Conservation (phyloP, 2,797 vertebrate genomes). For the Tangara arthus region DNA sequence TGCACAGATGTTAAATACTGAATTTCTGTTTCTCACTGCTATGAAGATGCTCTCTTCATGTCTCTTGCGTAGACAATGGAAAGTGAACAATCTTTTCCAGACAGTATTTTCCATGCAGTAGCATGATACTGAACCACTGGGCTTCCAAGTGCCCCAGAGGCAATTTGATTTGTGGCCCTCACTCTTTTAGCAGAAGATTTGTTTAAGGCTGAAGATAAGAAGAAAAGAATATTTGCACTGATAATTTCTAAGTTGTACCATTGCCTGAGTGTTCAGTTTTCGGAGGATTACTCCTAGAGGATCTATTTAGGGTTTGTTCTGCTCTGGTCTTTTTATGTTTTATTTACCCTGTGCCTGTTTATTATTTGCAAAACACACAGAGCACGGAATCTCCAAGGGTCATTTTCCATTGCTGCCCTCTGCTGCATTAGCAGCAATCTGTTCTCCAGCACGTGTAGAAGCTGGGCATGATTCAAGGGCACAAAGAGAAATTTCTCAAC, state of each 20-base stretch:
- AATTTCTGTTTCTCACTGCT: neutral
- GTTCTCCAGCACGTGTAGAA: neutral
- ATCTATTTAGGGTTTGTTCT: constrained; percentile 28
- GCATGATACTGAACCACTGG: neutral
- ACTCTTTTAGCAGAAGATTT: neutral
- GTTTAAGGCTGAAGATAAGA: neutral
- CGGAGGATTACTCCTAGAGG: constrained; percentile 38
- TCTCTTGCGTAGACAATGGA: neutral
- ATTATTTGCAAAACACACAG: constrained; percentile 31
- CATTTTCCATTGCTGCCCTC: constrained; percentile 38
- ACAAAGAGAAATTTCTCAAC: neutral
- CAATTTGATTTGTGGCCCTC: neutral
- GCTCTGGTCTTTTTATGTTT: constrained; percentile 34
- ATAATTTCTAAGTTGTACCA: neutral
- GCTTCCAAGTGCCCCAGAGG: neutral
- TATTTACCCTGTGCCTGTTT: constrained; percentile 45
- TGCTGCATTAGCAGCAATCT: constrained; percentile 21
- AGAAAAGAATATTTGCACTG: constrained; percentile 3
- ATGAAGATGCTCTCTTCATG: neutral
- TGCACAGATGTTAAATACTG: neutral
- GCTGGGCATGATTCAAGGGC: neutral
- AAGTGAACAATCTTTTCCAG: neutral
- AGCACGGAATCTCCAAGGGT: constrained; percentile 28
- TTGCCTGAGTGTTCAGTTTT: neutral
- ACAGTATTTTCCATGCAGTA: neutral